Conservation (phyloP, 1,140 invertebrate species). For the Pogonomyrmex barbatus region DNA sequence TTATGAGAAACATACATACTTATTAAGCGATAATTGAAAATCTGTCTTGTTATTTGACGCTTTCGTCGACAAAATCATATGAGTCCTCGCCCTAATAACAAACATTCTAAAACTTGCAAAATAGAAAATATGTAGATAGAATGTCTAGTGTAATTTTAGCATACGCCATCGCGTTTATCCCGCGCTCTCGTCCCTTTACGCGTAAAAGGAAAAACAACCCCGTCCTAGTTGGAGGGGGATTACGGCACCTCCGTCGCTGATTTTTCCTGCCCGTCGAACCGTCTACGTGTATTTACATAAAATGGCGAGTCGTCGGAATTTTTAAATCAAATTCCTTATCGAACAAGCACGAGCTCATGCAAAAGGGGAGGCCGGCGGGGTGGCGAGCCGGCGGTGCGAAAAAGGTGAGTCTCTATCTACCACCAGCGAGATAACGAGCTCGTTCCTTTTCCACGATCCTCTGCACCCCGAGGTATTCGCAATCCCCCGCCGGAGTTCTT, state of each 20-base stretch:
- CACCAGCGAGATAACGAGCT: slow-evolving; percentile 80
- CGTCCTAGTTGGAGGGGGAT: slow-evolving; percentile 41
- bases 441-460: slow-evolving; percentile 67
- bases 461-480: slow-evolving; percentile 59
- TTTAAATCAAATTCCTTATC: slow-evolving; percentile 84
- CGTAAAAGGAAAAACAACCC: slow-evolving; percentile 50
- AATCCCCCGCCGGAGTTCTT: slow-evolving; percentile 49
- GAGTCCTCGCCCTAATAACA: neutral
- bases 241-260: slow-evolving; percentile 75
- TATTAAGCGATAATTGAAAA: neutral
- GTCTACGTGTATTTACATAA: slow-evolving; percentile 84
- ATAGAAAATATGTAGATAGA: slow-evolving; percentile 57
- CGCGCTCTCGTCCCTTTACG: slow-evolving; percentile 37
- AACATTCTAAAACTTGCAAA: slow-evolving; percentile 51
- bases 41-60: neutral
- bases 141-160: slow-evolving; percentile 58
- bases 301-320: slow-evolving; percentile 82
- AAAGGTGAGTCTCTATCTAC: slow-evolving; percentile 82
- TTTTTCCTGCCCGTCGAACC: slow-evolving; percentile 79
- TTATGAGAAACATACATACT: neutral
- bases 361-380: slow-evolving; percentile 53
- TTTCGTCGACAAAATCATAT: neutral
- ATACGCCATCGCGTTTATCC: slow-evolving; percentile 46
- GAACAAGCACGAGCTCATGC: slow-evolving; percentile 75
- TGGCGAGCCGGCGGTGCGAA: slow-evolving; percentile 59